Evolutionary conservation across 2,113 vertebrate genomes (phyloP), one percentile per base, ranked within the genome.

Genomic region (Scopus umbretta): DNA sequence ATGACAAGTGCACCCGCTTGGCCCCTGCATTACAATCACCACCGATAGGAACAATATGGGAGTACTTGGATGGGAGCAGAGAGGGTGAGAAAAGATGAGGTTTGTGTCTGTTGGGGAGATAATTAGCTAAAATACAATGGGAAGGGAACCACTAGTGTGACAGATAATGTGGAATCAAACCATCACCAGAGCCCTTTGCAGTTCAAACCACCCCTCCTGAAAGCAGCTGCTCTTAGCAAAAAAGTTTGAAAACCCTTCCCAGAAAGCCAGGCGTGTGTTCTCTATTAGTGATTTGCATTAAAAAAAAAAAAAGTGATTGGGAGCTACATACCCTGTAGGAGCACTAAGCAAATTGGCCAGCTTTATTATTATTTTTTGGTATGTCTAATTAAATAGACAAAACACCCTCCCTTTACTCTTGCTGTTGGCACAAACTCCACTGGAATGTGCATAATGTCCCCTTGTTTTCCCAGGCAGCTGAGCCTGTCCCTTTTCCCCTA

Each of bases 331-430:
- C 93, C 94, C 97, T 75, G 83, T 89, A 95, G 96, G 90, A 58
- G 0, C 92, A 95, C 92, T 93, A 89, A 95, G 92, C 80, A 97
- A 96, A 97, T 96, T 96, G 94, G 89, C 92, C 92, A 96, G 81
- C 72, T 94, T 96, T 94, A 97, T 97, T 97, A 97, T 96, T 97
- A 95, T 97, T 97, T 97, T 96, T 97, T 94, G 70, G 85, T 94
- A 88, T 91, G 71, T 96, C 95, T 95, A 94, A 95, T 95, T 95
- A 96, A 94, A 96, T 91, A 95, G 96, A 96, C 91, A 97, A 97
- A 96, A 94, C 82, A 75, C 81, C 67, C 29, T 95, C 74, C 92
- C 50, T 96, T 96, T 87, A 96, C 81, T 94, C 85, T 94, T 0
- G 38, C 90, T 96, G 88, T 92, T 29, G 7, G 90, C 85, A 80